These are phyloP conservation scores for Candidula unifasciata DNA, from an alignment of 2,888 invertebrate species.

Conservation along the genomic window DNA sequence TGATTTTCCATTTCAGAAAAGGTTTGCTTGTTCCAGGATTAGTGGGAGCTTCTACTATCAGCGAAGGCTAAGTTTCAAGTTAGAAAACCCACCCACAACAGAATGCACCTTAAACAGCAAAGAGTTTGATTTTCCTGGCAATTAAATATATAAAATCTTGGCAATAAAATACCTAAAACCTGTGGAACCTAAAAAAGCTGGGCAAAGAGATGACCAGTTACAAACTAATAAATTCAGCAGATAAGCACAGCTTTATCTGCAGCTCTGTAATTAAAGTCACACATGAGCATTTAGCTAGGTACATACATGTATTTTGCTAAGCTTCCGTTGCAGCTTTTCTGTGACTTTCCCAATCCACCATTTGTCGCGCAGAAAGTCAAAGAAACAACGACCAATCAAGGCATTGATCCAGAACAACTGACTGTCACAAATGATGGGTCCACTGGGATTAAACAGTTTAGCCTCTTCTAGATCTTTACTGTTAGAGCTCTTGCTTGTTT, in stretches of 20 bases:
- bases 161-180: too few species aligned
- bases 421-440: slow-evolving; percentile 71
- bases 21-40: too few species aligned
- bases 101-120: too few species aligned
- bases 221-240: not conserved
- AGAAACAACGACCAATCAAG: slow-evolving; percentile 86
- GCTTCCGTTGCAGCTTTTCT: slow-evolving; percentile 89
- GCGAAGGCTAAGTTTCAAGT: too few species aligned
- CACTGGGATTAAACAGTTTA: slow-evolving; percentile 38
- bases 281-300: not conserved
- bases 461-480: slow-evolving; percentile 51
- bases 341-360: slow-evolving; percentile 85
- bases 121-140: too few species aligned
- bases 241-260: not conserved
- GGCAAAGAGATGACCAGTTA: too few species aligned
- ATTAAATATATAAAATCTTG: too few species aligned
- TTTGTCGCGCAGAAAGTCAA: slow-evolving; percentile 88
- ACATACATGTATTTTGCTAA: slow-evolving; percentile 88
- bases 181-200: too few species aligned
- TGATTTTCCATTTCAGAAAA: too few species aligned
- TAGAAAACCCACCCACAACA: too few species aligned
- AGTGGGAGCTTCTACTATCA: too few species aligned
- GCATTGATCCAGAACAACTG: slow-evolving; percentile 83
- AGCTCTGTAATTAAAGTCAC: not conserved
- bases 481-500: slow-evolving; percentile 22